Evolutionary conservation across 2,888 invertebrate genomes (phyloP).

Genomic region (Drosophila paucipuncta): DNA sequence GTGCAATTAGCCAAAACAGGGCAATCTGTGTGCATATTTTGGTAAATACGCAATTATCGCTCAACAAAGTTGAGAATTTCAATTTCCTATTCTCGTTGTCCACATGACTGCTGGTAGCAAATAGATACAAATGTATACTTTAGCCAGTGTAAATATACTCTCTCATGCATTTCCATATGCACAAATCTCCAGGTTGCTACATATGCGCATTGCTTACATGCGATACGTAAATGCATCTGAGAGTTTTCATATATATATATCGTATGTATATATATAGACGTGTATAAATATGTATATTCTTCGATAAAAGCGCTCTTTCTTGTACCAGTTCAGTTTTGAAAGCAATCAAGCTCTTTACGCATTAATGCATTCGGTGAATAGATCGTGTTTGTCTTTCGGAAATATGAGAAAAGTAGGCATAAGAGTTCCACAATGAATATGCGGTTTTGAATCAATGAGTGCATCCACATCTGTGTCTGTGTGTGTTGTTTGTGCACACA

Average conservation of each 20-base stretch:
- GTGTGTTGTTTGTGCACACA: not conserved
- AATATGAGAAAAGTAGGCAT: constrained; percentile 22
- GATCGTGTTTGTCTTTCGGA: constrained; percentile 52
- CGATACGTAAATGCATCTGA: constrained; percentile 32
- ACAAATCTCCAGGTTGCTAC: constrained; percentile 29
- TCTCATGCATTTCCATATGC: constrained; percentile 42
- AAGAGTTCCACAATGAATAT: constrained; percentile 31
- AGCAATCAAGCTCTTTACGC: constrained; percentile 23
- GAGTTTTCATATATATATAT: constrained; percentile 34
- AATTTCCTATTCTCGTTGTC: constrained; percentile 20
- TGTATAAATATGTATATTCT: constrained; percentile 2
- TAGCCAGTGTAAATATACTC: constrained; percentile 5
- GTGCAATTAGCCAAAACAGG: constrained; percentile 11
- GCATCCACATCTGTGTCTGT: constrained; percentile 4
- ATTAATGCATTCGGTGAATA: constrained; percentile 42
- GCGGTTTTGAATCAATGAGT: constrained; percentile 31
- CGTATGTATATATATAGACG: not conserved
- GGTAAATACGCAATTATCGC: constrained; percentile 15
- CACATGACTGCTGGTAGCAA: constrained; percentile 2
- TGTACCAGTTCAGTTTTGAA: constrained; percentile 13
- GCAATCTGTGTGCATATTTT: constrained; percentile 18
- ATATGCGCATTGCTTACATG: constrained; percentile 29
- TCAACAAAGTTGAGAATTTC: constrained; percentile 14
- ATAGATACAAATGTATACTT: not conserved
- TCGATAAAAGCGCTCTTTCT: constrained; percentile 42